Evolutionary conservation across 2,888 invertebrate genomes (phyloP), one percentile per base, ranked within the genome.

Genomic region (Fragum fragum): DNA sequence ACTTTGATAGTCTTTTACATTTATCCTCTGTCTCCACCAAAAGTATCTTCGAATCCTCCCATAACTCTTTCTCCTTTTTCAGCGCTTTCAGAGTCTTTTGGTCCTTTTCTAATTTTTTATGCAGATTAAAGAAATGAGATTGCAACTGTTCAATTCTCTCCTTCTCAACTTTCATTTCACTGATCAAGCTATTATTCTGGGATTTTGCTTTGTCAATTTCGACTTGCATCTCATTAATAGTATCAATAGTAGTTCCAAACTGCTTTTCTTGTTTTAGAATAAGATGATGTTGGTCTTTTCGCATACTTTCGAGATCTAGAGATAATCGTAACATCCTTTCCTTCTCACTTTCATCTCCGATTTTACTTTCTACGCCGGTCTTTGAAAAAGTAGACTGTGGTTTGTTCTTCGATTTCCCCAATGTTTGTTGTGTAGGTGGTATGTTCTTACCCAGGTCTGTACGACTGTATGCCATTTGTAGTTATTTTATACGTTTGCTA

Each of bases 101-200:
- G 47, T 71, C 76, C 14, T 61, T 26, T 26, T 79, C 76, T 39
- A 85, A 73, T 69, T 73, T 81, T 7, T 9, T 57, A 26, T 74
- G 69, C 16, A 85, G 52, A 28, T 81, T 70, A 18, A 47, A 28
- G 53, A 79, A 61, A 28, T 75, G 73, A 14, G 57, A 70, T 11
- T 79, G 26, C n/a, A 85, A 74, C 9, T 69, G 26, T n/a, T 79
- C 79, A 39, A 73, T 69, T 23, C 68, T 66, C 5, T 73, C 68
- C 69, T 74, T 81, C 9, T 69, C 72, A 14, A 42, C 39, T 28
- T 72, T 42, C 32, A 85, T 81, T 55, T 85, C 85, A 6, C 52
- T 55, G 7, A 85, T 47, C 16, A 85, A 55, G 14, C 23, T 21
- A 6, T 55, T 68, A 39, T 85, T 85, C 11, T 70, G 53, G 0